phyloP scores from a whole-genome alignment of 2,797 vertebrate genomes.

The Syngnathus rostellatus region DNA sequence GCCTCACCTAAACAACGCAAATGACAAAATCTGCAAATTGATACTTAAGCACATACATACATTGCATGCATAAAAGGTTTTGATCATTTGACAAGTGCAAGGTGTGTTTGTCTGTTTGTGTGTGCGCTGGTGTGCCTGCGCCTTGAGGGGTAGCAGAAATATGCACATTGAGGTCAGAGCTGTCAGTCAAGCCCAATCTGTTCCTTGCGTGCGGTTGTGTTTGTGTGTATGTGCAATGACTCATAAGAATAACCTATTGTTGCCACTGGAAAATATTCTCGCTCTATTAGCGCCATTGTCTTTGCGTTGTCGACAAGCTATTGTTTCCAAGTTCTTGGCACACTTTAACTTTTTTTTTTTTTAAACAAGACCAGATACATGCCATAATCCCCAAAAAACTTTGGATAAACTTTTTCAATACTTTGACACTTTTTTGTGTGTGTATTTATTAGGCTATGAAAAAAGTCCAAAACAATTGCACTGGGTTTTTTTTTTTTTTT shows the following conservation, averaged over 20 bases:
- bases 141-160: constrained; percentile 46
- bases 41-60: neutral
- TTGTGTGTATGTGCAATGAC: constrained; percentile 14
- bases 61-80: constrained; percentile 17
- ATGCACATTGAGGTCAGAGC: constrained; percentile 66
- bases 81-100: constrained; percentile 22
- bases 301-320: neutral
- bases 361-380: no score
- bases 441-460: no score
- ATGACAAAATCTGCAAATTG: neutral
- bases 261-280: constrained; percentile 15
- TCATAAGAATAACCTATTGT: constrained; percentile 23
- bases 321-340: neutral
- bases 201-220: constrained; percentile 10
- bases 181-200: constrained; percentile 64
- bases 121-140: constrained; percentile 26
- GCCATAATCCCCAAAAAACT: no score
- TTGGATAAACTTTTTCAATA: no score
- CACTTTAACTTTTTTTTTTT: neutral
- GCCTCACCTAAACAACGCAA: neutral
- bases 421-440: no score
- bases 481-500: no score
- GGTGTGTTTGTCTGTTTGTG: constrained; percentile 20
- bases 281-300: constrained; percentile 16
- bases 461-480: no score